A percentile compares a stretch with the other conserved stretches of the same genome.
Evolutionary conservation across 2,113 vertebrate species (phyloP).

Genomic region (Lagopus muta): DNA sequence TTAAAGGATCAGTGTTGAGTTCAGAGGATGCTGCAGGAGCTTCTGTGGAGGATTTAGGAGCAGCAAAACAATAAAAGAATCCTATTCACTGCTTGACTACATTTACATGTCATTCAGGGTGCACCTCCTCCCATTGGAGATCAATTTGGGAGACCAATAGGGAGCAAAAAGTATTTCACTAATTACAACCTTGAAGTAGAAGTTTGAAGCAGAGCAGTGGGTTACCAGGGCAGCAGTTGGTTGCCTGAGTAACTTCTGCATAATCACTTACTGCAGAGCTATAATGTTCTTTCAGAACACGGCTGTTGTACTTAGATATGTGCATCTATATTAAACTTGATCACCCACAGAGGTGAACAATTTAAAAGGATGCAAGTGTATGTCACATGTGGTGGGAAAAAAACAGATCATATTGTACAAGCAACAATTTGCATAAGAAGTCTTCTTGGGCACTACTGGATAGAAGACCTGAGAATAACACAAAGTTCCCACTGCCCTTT

Average conservation of each 20-base stretch:
- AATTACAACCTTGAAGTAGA: slow-evolving; percentile 43
- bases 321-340: slow-evolving; percentile 25
- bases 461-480: not conserved
- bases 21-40: not conserved
- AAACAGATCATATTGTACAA: not conserved
- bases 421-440: not conserved
- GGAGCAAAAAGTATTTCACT: slow-evolving; percentile 50
- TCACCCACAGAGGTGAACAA: slow-evolving; percentile 28
- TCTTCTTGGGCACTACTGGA: not conserved
- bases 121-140: not conserved
- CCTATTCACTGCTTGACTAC: not conserved
- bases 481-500: not conserved
- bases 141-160: slow-evolving; percentile 15
- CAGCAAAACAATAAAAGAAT: not conserved
- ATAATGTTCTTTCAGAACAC: slow-evolving; percentile 54
- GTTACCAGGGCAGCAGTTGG: slow-evolving; percentile 56
- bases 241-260: slow-evolving; percentile 65
- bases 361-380: not conserved
- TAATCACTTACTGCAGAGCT: slow-evolving; percentile 34
- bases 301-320: not conserved
- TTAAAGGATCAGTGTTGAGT: not conserved
- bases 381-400: not conserved
- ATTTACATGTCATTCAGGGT: not conserved
- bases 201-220: slow-evolving; percentile 15
- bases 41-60: not conserved